Base-by-base conservation (phyloP, 2,797 vertebrate genomes). In the Molossus molossus region DNA sequence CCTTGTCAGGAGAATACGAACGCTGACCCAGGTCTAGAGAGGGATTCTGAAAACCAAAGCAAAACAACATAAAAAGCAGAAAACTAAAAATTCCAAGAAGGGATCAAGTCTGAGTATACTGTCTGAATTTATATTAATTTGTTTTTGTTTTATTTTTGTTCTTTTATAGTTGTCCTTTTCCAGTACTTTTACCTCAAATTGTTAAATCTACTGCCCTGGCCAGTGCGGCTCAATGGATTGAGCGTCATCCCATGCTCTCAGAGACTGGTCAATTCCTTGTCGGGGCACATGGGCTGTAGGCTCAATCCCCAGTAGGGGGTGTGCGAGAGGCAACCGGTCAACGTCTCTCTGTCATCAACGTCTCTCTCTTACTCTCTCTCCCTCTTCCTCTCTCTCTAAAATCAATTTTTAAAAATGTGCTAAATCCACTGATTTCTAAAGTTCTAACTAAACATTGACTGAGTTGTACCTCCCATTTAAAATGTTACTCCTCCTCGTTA, bases 71-170 rank as follows among this genome's bases (percentile, higher is more conserved):
- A 76, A 88, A 75, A 90, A 75, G 27, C 25, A 88, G 50, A 90
- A 25, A 90, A 92, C 69, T 55, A 5, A 88, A 89, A 95, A 33
- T 91, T 87, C 11, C 45, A 88, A 29, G 37, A 85, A 70, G 9
- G 15, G 40, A 57, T 87, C 9, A 48, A 93, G 1, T 17, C 48
- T 75, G 10, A 75, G 13, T 53, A 64, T 57, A 64, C 37, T 53
- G 15, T 53, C 21, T 84, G 55, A 92, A 89, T 76, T 23, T 57
- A 69, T 29, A 69, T 53, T 90, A 21, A 10, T 87, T 69, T 33
- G 10, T 8, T 50, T 92, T 48, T 55, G 3, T 58, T 48, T 94
- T 60, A 10, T 69, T 83, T 92, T 89, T 77, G 48, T 60, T 57
- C 6, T 50, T 94, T 73, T 62, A 45, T 29, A 90, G 20, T 23